These are phyloP conservation scores for Pteropus rufus DNA, from an alignment of 2,797 vertebrate genomes.

Conservation along the genomic window DNA sequence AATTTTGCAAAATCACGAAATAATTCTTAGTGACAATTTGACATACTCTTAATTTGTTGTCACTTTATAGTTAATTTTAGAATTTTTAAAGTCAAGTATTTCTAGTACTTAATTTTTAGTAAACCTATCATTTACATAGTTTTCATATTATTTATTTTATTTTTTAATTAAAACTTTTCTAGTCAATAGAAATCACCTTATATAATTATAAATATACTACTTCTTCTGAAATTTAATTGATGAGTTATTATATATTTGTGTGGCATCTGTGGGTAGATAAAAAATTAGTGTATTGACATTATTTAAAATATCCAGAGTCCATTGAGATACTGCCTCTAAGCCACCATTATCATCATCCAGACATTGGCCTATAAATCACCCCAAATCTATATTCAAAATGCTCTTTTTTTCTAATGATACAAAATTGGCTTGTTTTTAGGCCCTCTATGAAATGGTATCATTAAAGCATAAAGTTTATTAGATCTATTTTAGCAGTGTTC, in stretches of 20 bases:
- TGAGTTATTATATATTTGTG: neutral
- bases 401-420: neutral
- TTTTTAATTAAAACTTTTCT: slow-evolving; percentile 12
- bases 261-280: neutral
- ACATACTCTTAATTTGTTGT: slow-evolving; percentile 26
- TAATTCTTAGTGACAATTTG: neutral
- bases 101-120: neutral
- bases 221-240: neutral
- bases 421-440: neutral
- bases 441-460: neutral
- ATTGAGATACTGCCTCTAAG: neutral
- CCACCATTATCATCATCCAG: neutral
- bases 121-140: neutral
- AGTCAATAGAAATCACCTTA: slow-evolving; percentile 33
- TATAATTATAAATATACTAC: neutral
- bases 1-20: slow-evolving; percentile 47
- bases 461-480: neutral
- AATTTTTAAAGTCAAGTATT: slow-evolving; percentile 20
- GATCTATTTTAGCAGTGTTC: neutral
- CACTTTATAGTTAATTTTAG: neutral
- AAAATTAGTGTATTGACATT: neutral
- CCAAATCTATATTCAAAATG: neutral
- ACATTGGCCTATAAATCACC: neutral
- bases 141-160: slow-evolving; percentile 29
- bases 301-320: neutral